Percentiles rank a stretch among this genome's conserved stretches.
These are phyloP conservation scores for Platyrinchus mystaceus DNA, from an alignment of 2,797 vertebrate species.

Conservation along the genomic window DNA sequence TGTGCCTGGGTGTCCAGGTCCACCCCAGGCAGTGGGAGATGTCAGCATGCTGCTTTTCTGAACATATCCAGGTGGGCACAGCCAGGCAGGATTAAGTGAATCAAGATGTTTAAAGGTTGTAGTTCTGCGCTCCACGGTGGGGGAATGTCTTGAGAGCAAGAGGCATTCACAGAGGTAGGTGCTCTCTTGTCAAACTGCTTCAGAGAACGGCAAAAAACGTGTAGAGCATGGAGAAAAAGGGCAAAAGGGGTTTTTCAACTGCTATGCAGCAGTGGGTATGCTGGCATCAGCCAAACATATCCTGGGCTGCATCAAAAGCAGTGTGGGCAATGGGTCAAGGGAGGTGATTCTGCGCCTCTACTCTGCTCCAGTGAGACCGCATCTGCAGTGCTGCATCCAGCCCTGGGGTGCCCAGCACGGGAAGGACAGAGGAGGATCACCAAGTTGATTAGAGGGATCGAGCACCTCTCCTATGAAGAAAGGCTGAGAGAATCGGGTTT, in stretches of 20 bases:
- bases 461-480: neutral
- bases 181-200: neutral
- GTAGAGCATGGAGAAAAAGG: neutral
- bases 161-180: neutral
- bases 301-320: neutral
- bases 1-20: neutral
- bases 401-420: no score
- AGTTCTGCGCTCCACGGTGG: neutral
- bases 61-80: fast-evolving
- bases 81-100: neutral
- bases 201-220: neutral
- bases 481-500: neutral
- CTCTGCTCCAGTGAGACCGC: neutral
- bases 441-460: neutral
- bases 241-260: neutral
- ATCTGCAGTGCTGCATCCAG: neutral
- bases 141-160: neutral
- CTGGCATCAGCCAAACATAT: neutral
- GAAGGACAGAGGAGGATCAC: neutral
- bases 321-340: neutral
- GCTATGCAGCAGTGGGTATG: no score
- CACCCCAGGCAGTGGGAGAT: neutral
- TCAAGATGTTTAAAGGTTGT: neutral
- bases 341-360: neutral
- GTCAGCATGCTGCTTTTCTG: fast-evolving